Base-by-base conservation (phyloP, 2,888 invertebrate genomes). In the Clitarchus hookeri region DNA sequence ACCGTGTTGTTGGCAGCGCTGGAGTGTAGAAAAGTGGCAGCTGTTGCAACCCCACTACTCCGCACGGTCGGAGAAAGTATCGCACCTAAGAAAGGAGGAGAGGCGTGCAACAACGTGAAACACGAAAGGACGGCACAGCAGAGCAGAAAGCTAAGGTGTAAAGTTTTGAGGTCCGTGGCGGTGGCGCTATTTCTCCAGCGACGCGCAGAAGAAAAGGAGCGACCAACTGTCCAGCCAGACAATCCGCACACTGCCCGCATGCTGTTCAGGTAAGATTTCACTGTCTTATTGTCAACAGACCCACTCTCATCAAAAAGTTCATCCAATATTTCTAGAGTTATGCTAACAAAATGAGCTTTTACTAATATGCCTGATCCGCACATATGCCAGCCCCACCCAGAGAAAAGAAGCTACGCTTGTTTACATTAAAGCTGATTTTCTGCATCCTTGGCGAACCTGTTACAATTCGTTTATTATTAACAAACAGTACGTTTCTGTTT, bases 41-140 rank as follows among this genome's bases (percentile, higher is more conserved):
- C 91, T 95, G 86, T 95, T 97, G 88, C 95, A 95, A 89, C 94
- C 97, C 0, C 94, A 94, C 88, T 95, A 94, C 86, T 95, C 95
- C 86, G 93, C 93, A 0, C 93, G 93, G 84, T 90, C 90, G 86
- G 90, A 90, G 11, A 91, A 91, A 85, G 88, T 91, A 9, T 89
- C 89, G 25, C 89, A 85, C 87, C 87, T 91, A 36, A 89, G 92
- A n/a, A 92, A 92, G 86, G 93, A 65, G 65, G 65, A 23, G 36
- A 19, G 65, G n/a, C 23, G 11, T 65, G 65, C 65, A 65, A n/a
- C n/a, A n/a, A 48, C 48, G 65, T 19, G 65, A 19, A n/a, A 65
- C 65, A 65, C 16, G 65, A 23, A 0, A 8, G n/a, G 65, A 65
- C 65, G 53, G n/a, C 65, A 65, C 23, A 65, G n/a, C 65, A 65